phyloP scores from a whole-genome alignment of 1,140 invertebrate genomes.

The Cylas formicarius region DNA sequence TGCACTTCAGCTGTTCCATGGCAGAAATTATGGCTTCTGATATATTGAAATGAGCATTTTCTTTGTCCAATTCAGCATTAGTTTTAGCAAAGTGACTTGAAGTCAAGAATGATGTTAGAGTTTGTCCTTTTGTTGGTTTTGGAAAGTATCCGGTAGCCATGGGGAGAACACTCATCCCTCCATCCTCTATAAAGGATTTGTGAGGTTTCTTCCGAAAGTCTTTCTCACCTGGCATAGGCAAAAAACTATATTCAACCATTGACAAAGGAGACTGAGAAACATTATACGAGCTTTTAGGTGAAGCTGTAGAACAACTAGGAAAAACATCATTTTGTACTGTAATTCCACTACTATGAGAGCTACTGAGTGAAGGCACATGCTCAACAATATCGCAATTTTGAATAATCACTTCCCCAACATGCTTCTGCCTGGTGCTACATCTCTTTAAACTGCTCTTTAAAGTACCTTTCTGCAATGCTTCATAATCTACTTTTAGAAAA shows the following conservation, averaged over 20 bases:
- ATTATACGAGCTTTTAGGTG: not conserved
- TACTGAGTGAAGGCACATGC: conserved; percentile 32
- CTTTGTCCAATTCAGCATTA: conserved; percentile 72
- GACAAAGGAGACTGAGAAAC: conserved; percentile 23
- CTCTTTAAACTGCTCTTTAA: conserved; percentile 21
- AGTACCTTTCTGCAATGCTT: conserved; percentile 17
- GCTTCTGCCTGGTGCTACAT: conserved; percentile 20
- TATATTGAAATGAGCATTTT: conserved; percentile 82
- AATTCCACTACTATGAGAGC: conserved; percentile 25
- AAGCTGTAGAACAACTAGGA: no score
- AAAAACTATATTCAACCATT: conserved; percentile 35
- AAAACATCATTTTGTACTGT: not conserved
- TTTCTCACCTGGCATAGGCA: conserved; percentile 48
- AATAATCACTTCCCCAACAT: conserved; percentile 34
- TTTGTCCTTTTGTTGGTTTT: conserved; percentile 63
- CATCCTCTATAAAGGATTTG: conserved; percentile 60
- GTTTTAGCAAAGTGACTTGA: conserved; percentile 62
- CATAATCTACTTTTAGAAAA: conserved; percentile 37
- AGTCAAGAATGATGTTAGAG: conserved; percentile 64
- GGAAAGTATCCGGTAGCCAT: conserved; percentile 57
- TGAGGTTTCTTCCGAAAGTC: conserved; percentile 46
- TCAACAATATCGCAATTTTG: conserved; percentile 38
- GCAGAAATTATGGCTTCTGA: conserved; percentile 78
- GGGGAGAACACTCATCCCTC: conserved; percentile 49
- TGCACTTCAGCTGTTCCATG: conserved; percentile 63